Percentiles rank a stretch among this genome's conserved stretches.
phyloP scores from a whole-genome alignment of 1,140 invertebrate genomes.

The Aphelinus atriplicis region DNA sequence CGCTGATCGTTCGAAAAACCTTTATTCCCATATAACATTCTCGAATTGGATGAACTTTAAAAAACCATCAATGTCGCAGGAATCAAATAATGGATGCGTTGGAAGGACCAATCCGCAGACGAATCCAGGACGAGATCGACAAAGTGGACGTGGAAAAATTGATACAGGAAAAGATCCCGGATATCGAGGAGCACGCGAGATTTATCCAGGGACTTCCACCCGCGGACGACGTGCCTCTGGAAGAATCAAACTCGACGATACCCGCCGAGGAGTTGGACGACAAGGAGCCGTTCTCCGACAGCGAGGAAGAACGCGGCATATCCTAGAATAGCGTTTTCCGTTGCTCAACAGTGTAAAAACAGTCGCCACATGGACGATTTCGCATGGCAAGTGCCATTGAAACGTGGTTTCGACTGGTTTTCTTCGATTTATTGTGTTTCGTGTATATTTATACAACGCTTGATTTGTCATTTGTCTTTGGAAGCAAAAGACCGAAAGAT shows the following conservation, averaged over 20 bases:
- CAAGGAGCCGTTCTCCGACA: constrained; percentile 57
- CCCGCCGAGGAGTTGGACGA: constrained; percentile 48
- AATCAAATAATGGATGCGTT: constrained; percentile 86
- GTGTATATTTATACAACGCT: too few relatives aligned
- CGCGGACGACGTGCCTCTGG: constrained; percentile 53
- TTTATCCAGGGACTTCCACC: constrained; percentile 51
- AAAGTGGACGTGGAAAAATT: constrained; percentile 77
- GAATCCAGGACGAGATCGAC: constrained; percentile 75
- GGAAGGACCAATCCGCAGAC: constrained; percentile 76
- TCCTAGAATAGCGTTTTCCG: too few relatives aligned
- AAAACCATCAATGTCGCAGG: constrained; percentile 39
- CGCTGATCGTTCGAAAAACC: too few relatives aligned
- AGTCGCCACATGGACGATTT: too few relatives aligned
- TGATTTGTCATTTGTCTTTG: too few relatives aligned
- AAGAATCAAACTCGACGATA: constrained; percentile 40
- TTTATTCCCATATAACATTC: too few relatives aligned
- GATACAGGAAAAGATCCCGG: constrained; percentile 74
- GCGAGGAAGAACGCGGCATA: constrained; percentile 59
- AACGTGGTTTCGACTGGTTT: too few relatives aligned
- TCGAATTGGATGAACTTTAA: too few relatives aligned
- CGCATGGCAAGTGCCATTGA: too few relatives aligned
- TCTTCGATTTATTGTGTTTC: too few relatives aligned
- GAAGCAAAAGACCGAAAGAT: too few relatives aligned
- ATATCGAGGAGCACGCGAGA: constrained; percentile 70
- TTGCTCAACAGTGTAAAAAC: too few relatives aligned